Conservation (phyloP, 2,113 vertebrate species). For the Psittacula cyanocephala region DNA sequence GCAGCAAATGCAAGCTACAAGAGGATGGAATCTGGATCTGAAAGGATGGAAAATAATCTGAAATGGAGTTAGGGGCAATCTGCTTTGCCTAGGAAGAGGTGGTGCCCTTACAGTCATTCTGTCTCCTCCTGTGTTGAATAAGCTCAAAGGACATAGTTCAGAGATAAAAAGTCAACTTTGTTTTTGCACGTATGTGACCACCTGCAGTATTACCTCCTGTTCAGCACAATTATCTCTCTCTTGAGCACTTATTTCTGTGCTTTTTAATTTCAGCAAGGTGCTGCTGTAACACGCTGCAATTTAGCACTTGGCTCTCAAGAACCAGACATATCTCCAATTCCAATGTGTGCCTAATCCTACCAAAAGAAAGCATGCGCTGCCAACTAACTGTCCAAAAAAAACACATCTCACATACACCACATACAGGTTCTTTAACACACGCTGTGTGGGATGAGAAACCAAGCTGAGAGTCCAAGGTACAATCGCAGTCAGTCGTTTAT, state of each 20-base stretch:
- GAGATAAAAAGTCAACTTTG: not conserved
- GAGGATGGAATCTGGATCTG: not conserved
- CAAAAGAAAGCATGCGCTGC: not conserved
- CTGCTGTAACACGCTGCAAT: too few species aligned
- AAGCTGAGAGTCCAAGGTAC: not conserved
- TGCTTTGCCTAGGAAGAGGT: not conserved
- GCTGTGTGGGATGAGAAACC: not conserved
- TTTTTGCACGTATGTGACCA: not conserved
- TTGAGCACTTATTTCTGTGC: not conserved
- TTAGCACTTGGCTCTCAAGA: not conserved
- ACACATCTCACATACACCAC: not conserved
- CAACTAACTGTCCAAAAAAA: not conserved
- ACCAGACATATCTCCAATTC: not conserved
- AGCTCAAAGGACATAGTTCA: not conserved
- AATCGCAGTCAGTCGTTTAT: not conserved
- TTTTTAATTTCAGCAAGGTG: not conserved
- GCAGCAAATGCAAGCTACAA: not conserved
- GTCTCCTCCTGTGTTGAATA: not conserved
- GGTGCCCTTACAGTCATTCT: not conserved
- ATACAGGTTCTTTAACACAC: not conserved
- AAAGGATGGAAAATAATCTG: not conserved
- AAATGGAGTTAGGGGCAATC: not conserved
- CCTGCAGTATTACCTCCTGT: not conserved
- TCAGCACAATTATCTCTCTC: not conserved
- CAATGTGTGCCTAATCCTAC: not conserved